phyloP scores from a whole-genome alignment of 2,113 vertebrate species.

The Brachypteracias leptosomus region DNA sequence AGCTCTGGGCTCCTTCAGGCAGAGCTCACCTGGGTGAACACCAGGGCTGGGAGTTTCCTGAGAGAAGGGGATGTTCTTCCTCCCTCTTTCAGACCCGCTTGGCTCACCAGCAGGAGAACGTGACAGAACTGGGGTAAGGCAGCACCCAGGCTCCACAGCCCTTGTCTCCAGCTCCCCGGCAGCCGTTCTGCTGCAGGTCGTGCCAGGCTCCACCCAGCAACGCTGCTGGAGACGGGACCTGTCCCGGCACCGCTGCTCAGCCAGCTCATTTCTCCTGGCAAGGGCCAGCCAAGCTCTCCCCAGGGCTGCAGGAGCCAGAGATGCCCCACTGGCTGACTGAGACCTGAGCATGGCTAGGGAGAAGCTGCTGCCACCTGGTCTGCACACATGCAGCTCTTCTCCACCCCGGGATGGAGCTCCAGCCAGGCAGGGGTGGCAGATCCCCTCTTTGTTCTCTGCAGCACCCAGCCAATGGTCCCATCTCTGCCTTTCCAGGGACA shows the following conservation, averaged over 20 bases:
- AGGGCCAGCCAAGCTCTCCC: neutral
- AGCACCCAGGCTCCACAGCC: no score
- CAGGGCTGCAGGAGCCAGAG: neutral
- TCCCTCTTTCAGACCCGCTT: neutral
- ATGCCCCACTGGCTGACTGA: neutral
- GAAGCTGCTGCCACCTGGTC: constrained; percentile 17
- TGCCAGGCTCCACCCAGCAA: neutral
- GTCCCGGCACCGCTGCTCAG: neutral
- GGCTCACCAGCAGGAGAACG: neutral
- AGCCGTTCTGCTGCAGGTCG: constrained; percentile 15
- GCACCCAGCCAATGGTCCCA: neutral
- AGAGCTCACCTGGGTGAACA: neutral
- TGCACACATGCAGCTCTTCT: neutral
- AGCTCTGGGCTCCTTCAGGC: neutral
- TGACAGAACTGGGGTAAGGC: neutral
- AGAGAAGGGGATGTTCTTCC: neutral
- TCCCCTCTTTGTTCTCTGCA: neutral
- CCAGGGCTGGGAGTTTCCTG: neutral
- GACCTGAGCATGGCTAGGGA: constrained; percentile 14
- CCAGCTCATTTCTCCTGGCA: neutral
- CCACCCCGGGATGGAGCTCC: neutral
- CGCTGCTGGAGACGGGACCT: neutral
- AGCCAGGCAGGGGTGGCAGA: neutral
- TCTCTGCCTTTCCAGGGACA: neutral
- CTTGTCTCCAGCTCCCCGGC: neutral